Conservation (phyloP, 1,140 invertebrate species). For the Drosophila albomicans region DNA sequence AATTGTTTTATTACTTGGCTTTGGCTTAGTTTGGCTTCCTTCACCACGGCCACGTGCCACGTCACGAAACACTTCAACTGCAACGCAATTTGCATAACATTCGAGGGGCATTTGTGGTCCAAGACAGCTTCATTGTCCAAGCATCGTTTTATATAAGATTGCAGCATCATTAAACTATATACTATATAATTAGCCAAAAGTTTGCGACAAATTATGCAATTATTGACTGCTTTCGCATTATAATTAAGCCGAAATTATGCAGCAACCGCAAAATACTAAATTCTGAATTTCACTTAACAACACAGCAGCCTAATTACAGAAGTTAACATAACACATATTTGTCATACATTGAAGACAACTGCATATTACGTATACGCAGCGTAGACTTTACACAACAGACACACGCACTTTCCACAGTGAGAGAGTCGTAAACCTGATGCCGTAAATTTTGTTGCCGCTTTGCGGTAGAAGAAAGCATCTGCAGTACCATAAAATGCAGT, state of each 20-base stretch:
- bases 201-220: slow-evolving; percentile 18
- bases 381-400: slow-evolving; percentile 27
- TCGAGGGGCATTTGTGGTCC: background rate
- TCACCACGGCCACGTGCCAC: slow-evolving; percentile 27
- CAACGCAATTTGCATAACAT: slow-evolving; percentile 24
- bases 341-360: slow-evolving; percentile 7
- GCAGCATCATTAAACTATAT: slow-evolving; percentile 3
- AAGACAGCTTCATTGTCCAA: slow-evolving; percentile 4
- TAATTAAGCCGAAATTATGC: slow-evolving; percentile 8
- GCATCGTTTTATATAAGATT: slow-evolving; percentile 28
- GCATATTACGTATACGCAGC: slow-evolving; percentile 60
- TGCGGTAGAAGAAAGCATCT: slow-evolving; percentile 52
- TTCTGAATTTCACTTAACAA: background rate
- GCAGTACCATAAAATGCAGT: slow-evolving; percentile 73
- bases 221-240: background rate
- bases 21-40: slow-evolving; percentile 17
- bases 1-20: slow-evolving; percentile 41
- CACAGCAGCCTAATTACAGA: slow-evolving; percentile 7
- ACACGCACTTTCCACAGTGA: background rate
- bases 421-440: slow-evolving; percentile 41
- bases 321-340: slow-evolving; percentile 2
- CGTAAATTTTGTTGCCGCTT: slow-evolving; percentile 66
- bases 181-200: background rate
- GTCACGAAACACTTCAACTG: slow-evolving; percentile 17
- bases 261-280: background rate